phyloP scores from a whole-genome alignment of 2,888 invertebrate genomes.

The Microplitis deprimator region DNA sequence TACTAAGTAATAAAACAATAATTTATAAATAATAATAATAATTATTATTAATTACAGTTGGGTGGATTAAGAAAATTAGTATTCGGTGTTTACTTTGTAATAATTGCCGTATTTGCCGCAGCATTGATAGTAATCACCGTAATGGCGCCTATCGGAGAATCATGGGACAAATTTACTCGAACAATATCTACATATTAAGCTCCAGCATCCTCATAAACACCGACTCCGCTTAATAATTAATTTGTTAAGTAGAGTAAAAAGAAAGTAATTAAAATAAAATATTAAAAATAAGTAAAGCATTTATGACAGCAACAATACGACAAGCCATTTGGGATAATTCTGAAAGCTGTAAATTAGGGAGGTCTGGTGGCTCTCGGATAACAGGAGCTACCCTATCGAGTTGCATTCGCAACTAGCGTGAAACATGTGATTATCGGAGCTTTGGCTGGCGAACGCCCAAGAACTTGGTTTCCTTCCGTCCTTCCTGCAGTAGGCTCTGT shows the following conservation, averaged over 20 bases:
- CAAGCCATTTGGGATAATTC: neutral
- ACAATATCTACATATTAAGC: slow-evolving; percentile 29
- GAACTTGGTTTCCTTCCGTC: neutral
- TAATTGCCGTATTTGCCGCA: slow-evolving; percentile 79
- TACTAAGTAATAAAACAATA: neutral
- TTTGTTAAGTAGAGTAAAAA: too few relatives aligned
- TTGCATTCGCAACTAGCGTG: slow-evolving; percentile 25
- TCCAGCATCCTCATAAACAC: neutral
- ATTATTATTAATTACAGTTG: slow-evolving; percentile 75
- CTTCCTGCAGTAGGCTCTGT: neutral
- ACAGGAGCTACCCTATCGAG: slow-evolving; percentile 17
- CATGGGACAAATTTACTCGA: slow-evolving; percentile 71
- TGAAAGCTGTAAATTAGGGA: slow-evolving; percentile 18
- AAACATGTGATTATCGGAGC: slow-evolving; percentile 25
- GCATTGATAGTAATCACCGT: slow-evolving; percentile 83
- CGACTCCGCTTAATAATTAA: neutral
- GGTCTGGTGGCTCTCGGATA: slow-evolving; percentile 14
- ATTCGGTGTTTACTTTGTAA: slow-evolving; percentile 83
- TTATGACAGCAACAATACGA: too few relatives aligned
- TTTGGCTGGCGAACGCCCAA: slow-evolving; percentile 13
- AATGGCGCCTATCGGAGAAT: slow-evolving; percentile 81
- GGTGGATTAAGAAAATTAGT: slow-evolving; percentile 83
- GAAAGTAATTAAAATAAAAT: too few relatives aligned
- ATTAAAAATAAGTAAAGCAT: too few relatives aligned
- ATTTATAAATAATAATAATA: neutral